Percentiles rank a stretch among this genome's conserved stretches.
Conservation (phyloP, 2,113 vertebrate genomes). For the Cromileptes altivelis region DNA sequence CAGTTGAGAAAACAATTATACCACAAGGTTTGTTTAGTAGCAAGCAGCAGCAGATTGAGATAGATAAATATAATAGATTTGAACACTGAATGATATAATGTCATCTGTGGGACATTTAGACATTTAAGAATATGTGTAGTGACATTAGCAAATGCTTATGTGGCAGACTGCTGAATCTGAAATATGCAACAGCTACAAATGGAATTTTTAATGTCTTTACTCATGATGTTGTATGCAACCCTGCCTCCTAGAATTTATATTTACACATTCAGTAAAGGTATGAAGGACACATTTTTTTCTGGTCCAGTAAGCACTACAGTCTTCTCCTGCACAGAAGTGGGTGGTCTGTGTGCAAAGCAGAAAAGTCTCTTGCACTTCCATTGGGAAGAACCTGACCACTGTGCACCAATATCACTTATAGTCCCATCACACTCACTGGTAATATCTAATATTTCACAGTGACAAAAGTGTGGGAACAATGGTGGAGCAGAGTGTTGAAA, state of each 20-base stretch:
- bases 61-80: background rate
- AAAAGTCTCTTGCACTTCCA: background rate
- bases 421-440: too few relatives aligned
- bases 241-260: background rate
- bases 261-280: background rate
- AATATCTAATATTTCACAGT: background rate
- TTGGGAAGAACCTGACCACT: background rate
- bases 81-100: background rate
- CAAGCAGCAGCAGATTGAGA: background rate
- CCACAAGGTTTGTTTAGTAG: background rate
- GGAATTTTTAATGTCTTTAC: too few relatives aligned
- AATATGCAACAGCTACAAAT: too few relatives aligned
- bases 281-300: background rate
- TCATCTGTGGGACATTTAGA: background rate
- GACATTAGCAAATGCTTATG: too few relatives aligned
- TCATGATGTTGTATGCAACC: background rate
- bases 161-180: too few relatives aligned
- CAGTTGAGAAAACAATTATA: background rate
- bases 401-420: background rate
- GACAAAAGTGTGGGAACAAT: background rate
- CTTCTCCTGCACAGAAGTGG: too few relatives aligned
- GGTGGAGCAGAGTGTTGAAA: background rate
- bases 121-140: background rate
- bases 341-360: background rate
- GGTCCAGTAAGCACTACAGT: background rate